Evolutionary conservation across 1,140 invertebrate species (phyloP).

Genomic region (Cotesia vestalis): DNA sequence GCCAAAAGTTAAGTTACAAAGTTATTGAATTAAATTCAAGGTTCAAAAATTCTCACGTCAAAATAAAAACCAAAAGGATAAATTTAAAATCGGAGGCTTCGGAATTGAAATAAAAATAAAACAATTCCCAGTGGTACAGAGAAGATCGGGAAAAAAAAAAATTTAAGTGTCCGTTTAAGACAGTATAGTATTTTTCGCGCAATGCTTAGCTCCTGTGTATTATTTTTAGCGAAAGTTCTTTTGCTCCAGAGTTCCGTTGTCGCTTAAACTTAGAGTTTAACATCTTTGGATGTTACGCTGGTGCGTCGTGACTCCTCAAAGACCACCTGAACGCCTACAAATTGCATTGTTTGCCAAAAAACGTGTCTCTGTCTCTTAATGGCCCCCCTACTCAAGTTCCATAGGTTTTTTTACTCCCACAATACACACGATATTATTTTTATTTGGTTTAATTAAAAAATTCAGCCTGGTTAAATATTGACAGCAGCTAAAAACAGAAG

Average conservation of each 20-base stretch:
- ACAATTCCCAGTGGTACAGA: neutral
- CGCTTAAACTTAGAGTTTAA: neutral
- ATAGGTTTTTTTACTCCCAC: neutral
- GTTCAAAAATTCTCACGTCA: neutral
- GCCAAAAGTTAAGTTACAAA: too few relatives aligned
- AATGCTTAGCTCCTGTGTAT: conserved; percentile 10
- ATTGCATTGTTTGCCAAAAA: conserved; percentile 33
- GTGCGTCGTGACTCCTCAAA: conserved; percentile 13
- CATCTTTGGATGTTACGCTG: conserved; percentile 4
- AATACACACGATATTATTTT: too few relatives aligned
- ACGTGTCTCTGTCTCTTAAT: neutral
- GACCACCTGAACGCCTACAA: conserved; percentile 34
- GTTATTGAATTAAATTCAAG: too few relatives aligned
- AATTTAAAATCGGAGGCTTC: neutral
- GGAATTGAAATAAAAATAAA: neutral
- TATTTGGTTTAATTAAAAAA: too few relatives aligned
- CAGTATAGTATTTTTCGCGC: conserved; percentile 33
- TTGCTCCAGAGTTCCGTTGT: neutral
- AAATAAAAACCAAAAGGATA: neutral
- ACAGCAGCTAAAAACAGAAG: too few relatives aligned
- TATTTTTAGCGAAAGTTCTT: conserved; percentile 14
- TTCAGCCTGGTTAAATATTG: too few relatives aligned
- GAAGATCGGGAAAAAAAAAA: neutral
- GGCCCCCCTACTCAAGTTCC: neutral
- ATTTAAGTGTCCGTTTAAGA: neutral